Evolutionary conservation across 2,797 vertebrate species (phyloP), one percentile per base, ranked within the genome.

Genomic region (Neosilurus hyrtlii): DNA sequence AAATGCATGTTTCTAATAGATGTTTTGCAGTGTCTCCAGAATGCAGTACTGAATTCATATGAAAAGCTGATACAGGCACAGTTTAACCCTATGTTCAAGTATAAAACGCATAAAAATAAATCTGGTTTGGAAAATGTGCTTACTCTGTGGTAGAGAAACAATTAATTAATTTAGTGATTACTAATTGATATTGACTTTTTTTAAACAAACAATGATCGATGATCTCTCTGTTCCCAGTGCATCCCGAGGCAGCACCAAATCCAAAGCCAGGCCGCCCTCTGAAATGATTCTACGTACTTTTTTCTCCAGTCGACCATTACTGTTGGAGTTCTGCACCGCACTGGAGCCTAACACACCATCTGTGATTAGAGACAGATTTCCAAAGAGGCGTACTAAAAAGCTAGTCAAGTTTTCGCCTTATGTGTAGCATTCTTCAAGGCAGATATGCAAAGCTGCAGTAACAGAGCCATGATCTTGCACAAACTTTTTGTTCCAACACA

Each of bases 211-310:
- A 22, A 49, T 61, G 15, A 70, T 8, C 52, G 80, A 82, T 87
- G 57, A 20, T 80, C 9, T 86, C 30, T 71, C 43, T 82, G 37
- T 86, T 77, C 49, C 12, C 80, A 94, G 94, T 81, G 63, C 90
- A 90, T 89, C 89, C 90, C 76, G 94, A 95, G 76, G 73, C 82
- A 20, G 10, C 83, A 51, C 88, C 86, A 24, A 56, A 70, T 83
- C 67, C 90, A 43, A 94, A 93, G 89, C 88, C 81, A 79, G 90
- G 90, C 37, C 90, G 92, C 8, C 82, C 91, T 57, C 89, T 94
- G 86, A 94, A 93, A 88, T 94, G 90, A 94, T 70, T 63, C 70
- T 16, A 12, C 37, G 12, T 70, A 43, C 65, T 18, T 52, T 9
- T 7, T 5, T 18, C 10, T 81, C n/a, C 59, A 49, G 15, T 15